Conservation (phyloP, 2,888 invertebrate genomes). For the Polymixis flavicincta region DNA sequence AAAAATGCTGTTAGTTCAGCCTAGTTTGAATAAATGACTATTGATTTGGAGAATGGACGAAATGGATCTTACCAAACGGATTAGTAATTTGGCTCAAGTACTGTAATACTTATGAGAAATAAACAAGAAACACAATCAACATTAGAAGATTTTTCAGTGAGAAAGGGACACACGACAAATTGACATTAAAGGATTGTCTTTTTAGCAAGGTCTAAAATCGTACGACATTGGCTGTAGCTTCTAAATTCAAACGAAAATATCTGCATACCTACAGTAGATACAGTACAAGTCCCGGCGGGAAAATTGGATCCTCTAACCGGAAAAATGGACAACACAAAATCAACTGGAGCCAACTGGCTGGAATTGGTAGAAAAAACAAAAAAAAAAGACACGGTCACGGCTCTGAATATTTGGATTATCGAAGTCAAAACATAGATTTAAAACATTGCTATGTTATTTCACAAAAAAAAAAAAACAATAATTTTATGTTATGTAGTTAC, state of each 20-base stretch:
- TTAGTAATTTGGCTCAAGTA: background rate
- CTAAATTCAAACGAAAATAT: slow-evolving; percentile 9
- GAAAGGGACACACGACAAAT: too few relatives aligned
- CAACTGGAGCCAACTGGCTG: slow-evolving; percentile 42
- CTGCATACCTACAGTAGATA: background rate
- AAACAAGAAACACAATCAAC: background rate
- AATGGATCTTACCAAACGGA: background rate
- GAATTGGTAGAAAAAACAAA: slow-evolving; percentile 12
- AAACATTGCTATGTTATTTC: background rate
- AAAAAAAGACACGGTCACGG: slow-evolving; percentile 11
- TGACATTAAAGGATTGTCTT: background rate
- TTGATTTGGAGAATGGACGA: too few relatives aligned
- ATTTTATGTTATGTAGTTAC: too few relatives aligned
- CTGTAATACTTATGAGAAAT: background rate
- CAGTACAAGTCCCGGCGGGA: background rate
- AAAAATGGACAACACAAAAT: slow-evolving; percentile 27
- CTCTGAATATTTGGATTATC: slow-evolving; percentile 9
- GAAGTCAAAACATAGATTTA: background rate
- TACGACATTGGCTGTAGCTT: background rate
- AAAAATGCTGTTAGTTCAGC: too few relatives aligned
- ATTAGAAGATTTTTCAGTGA: too few relatives aligned
- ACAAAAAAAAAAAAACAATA: too few relatives aligned
- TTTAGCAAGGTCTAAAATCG: background rate
- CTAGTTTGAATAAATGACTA: too few relatives aligned
- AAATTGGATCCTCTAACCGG: slow-evolving; percentile 38